Percentiles rank a stretch among this genome's conserved stretches.
Evolutionary conservation across 1,140 invertebrate genomes (phyloP).

Genomic region (Anthonomus grandis): DNA sequence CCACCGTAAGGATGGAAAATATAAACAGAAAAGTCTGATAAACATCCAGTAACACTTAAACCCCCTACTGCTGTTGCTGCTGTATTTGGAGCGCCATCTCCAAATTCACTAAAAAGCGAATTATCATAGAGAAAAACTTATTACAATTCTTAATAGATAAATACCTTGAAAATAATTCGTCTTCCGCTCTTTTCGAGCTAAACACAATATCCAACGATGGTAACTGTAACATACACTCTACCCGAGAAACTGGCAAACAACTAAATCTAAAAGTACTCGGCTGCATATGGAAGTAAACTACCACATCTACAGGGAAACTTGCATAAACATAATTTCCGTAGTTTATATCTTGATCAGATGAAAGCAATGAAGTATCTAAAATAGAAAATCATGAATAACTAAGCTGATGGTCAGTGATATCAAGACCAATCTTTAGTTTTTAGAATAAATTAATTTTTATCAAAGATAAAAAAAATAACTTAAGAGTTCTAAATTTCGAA

Average conservation of each 20-base stretch:
- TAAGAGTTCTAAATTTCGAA: too few species aligned
- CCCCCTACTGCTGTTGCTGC: conserved; percentile 74
- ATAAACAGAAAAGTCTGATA: conserved; percentile 95
- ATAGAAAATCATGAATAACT: too few species aligned
- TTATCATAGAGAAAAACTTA: conserved; percentile 8
- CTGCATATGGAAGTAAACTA: conserved; percentile 98
- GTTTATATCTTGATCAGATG: conserved; percentile 54
- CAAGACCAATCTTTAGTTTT: too few species aligned
- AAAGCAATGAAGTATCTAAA: conserved; percentile 39
- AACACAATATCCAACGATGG: conserved; percentile 93
- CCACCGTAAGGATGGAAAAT: conserved; percentile 97
- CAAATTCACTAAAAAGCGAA: conserved; percentile 54
- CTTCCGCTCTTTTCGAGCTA: conserved; percentile 83
- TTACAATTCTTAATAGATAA: conserved; percentile 9
- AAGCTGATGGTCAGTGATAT: too few species aligned
- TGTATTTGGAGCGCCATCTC: conserved; percentile 52
- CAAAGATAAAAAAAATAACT: too few species aligned
- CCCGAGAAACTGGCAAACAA: conserved; percentile 90
- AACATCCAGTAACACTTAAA: conserved; percentile 87
- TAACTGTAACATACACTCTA: conserved; percentile 94
- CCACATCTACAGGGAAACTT: conserved; percentile 97
- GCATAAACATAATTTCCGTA: conserved; percentile 80
- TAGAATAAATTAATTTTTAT: too few species aligned
- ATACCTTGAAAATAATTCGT: conserved; percentile 56
- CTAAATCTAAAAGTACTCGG: conserved; percentile 94